A percentile compares a stretch with the other conserved stretches of the same genome.
These are phyloP conservation scores for Altica lythri DNA, from an alignment of 2,888 invertebrate genomes.

Conservation along the genomic window DNA sequence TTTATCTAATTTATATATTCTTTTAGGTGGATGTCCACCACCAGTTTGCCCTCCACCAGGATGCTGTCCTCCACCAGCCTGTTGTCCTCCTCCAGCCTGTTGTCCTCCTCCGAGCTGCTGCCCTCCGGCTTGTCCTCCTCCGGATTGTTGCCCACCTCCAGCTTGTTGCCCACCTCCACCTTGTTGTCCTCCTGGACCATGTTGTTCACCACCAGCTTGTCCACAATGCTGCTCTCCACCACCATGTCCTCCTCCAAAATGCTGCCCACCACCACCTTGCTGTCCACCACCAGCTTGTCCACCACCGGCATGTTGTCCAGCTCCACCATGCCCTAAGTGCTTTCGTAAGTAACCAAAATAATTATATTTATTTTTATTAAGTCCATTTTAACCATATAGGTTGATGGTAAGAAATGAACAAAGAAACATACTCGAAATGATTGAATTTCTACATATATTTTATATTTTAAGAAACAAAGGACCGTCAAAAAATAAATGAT, in stretches of 20 bases:
- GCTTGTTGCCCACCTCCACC: not conserved
- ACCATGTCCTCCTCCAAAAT: not conserved
- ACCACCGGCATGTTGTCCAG: not conserved
- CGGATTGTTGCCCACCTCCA: not conserved
- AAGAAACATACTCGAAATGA: too few species aligned
- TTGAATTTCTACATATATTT: too few species aligned
- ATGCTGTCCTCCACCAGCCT: not conserved
- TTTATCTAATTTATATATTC: too few species aligned
- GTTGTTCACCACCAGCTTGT: not conserved
- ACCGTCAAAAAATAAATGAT: too few species aligned
- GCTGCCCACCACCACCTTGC: conserved; percentile 1
- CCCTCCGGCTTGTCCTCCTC: conserved; percentile 1
- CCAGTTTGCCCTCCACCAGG: not conserved
- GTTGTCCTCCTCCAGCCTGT: not conserved
- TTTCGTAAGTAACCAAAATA: too few species aligned
- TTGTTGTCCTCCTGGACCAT: not conserved
- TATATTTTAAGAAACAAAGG: too few species aligned
- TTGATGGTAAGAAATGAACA: too few species aligned
- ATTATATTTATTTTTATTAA: too few species aligned
- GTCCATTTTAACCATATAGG: too few species aligned
- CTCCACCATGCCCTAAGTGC: conserved; percentile 11
- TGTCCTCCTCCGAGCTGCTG: not conserved
- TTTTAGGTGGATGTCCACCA: conserved; percentile 9
- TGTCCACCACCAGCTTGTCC: not conserved
- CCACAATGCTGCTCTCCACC: not conserved